Base-by-base conservation (phyloP, 2,797 vertebrate species). In the Gymnodraco acuticeps region DNA sequence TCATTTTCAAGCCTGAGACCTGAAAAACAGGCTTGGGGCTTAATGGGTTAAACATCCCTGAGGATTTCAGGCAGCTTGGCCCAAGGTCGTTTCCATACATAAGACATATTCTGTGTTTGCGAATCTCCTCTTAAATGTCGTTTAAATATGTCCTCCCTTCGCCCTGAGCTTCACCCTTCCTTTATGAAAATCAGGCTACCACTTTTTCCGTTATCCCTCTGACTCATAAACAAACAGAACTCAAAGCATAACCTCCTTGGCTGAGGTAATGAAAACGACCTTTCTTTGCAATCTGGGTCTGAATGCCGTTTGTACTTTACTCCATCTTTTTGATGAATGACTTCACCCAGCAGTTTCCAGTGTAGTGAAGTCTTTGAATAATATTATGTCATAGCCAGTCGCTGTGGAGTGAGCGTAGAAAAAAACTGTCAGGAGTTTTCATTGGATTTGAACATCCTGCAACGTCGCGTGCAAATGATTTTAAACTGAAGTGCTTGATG, bases 381-480 rank as follows among this genome's bases (percentile, higher is more conserved):
- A 45, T 20, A 14, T 56, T 19, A 51, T 48, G 27, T 4, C 42
- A 51, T 42, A 15, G 60, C 11, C n/a, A 66, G 60, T 47, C 1
- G 10, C 69, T 74, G 50, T 31, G 27, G 33, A 4, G 27, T 41
- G 31, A 31, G 6, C 10, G 11, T 3, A 4, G 1, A 10, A 10
- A 3, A 3, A 10, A 27, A 20, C 42, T 38, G 54, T 51, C 42
- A 15, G 42, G 33, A 20, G 43, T 54, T 11, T 31, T 63, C 6
- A 7, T 47, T 80, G 13, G 56, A 53, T 64, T 60, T 46, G 47
- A 80, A 73, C 66, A 11, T 75, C 55, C 61, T 50, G n/a, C 9
- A 31, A 51, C n/a, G 4, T 59, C 50, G 9, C 54, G 53, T 10
- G n/a, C 33, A 74, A 55, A 41, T 38, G 53, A 71, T 66, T 78